phyloP scores from a whole-genome alignment of 2,888 invertebrate genomes.

The Cabera pusaria region DNA sequence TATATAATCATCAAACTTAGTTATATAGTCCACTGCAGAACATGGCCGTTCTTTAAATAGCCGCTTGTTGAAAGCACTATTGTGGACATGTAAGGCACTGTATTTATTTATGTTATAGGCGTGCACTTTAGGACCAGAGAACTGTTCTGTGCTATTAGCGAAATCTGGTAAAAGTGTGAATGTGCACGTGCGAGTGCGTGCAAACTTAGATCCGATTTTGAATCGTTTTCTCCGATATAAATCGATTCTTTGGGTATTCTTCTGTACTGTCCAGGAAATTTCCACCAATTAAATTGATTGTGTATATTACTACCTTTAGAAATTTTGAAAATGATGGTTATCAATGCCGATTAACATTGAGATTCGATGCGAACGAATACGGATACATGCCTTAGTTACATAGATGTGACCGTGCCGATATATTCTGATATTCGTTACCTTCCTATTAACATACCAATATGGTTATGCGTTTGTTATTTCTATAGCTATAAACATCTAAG shows the following conservation, averaged over 20 bases:
- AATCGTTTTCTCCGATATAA: not conserved
- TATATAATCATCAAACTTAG: no score
- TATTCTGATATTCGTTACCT: constrained; percentile 11
- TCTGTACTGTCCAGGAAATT: not conserved
- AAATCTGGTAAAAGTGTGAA: constrained; percentile 2
- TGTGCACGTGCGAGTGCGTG: constrained; percentile 16
- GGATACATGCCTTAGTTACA: constrained; percentile 73
- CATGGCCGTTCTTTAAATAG: no score
- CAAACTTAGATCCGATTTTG: constrained; percentile 2
- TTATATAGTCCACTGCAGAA: no score
- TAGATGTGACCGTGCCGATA: constrained; percentile 41
- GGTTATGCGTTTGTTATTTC: constrained; percentile 31
- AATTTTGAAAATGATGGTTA: constrained; percentile 25
- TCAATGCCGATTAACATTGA: constrained; percentile 41
- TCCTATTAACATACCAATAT: constrained; percentile 24
- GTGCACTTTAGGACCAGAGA: no score
- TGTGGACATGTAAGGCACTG: no score
- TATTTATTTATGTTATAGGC: no score
- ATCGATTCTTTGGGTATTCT: constrained; percentile 5
- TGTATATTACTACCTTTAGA: no score
- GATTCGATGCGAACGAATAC: constrained; percentile 42
- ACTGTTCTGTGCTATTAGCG: no score
- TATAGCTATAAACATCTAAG: constrained; percentile 28
- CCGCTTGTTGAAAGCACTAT: no score
- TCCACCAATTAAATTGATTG: constrained; percentile 1